A percentile compares a stretch with the other conserved stretches of the same genome.
Conservation (phyloP, 1,140 invertebrate genomes). For the Dendrolimus kikuchii region DNA sequence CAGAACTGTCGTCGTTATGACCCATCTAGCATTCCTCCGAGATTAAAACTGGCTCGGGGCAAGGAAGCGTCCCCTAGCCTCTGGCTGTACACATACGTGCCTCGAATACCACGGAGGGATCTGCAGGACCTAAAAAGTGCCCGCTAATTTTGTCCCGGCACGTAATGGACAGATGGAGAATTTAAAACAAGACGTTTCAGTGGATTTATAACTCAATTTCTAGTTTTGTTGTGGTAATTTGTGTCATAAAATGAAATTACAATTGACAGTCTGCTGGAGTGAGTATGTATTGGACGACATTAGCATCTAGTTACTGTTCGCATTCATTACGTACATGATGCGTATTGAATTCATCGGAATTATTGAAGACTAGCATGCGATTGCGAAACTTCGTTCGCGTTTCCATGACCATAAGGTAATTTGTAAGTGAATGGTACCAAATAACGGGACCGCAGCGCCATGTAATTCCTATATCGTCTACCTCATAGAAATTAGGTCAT, state of each 20-base stretch:
- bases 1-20: constrained; percentile 35
- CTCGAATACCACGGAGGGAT: constrained; percentile 17
- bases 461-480: too few relatives aligned
- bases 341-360: too few relatives aligned
- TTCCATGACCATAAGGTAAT: too few relatives aligned
- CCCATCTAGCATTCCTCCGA: constrained; percentile 39
- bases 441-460: too few relatives aligned
- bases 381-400: too few relatives aligned
- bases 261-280: background rate
- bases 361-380: too few relatives aligned
- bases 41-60: constrained; percentile 37
- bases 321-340: too few relatives aligned
- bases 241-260: constrained; percentile 13
- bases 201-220: constrained; percentile 30
- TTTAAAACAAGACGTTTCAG: constrained; percentile 21
- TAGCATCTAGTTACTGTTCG: too few relatives aligned
- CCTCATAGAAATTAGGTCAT: too few relatives aligned
- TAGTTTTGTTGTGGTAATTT: constrained; percentile 16
- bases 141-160: constrained; percentile 30
- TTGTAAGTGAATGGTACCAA: too few relatives aligned
- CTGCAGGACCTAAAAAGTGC: constrained; percentile 19
- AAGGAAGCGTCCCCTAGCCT: constrained; percentile 22
- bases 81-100: constrained; percentile 28
- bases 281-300: too few relatives aligned
- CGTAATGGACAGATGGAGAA: constrained; percentile 29